Base-by-base conservation (phyloP, 1,140 invertebrate species). In the Heliconius eleuchia region DNA sequence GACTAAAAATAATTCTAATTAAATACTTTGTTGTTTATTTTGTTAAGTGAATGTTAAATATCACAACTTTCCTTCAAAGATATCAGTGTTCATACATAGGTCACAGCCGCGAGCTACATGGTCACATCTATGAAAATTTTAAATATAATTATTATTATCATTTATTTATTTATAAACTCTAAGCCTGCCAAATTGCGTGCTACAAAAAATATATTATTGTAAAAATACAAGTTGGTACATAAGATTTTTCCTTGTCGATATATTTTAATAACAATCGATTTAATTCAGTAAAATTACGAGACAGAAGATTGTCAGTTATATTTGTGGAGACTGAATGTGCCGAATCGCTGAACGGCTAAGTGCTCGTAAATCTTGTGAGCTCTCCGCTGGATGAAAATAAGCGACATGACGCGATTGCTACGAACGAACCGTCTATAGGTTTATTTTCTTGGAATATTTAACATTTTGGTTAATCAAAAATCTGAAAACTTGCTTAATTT, bases 281-380 rank as follows among this genome's bases (percentile, higher is more conserved):
- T 87, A 88, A 90, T 91, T 88, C 87, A 83, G 86, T 87, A 82
- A 88, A 89, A 91, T 91, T 91, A 91, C 85, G 89, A 89, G 90
- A 91, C 89, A 88, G 84, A 85, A 85, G 89, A 93, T 89, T 89
- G 90, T 91, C 89, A 90, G 89, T 88, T 88, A 90, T 88, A 87
- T 89, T 87, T 87, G 85, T 80, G 83, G 88, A 89, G 87, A 85
- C 82, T 87, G 88, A 88, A 92, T 90, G 90, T 92, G 89, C 89
- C 91, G 92, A 92, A 92, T 94, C 87, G 89, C 84, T 89, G 91
- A 91, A 85, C 87, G 90, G 80, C 87, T 86, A 89, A 89, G 85
- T 87, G 90, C 84, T 92, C 91, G 88, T 94, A 92, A 94, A 94
- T 94, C 90, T 89, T 84, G 81, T 78, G 82, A 90, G 84, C 88